Percentiles rank a stretch among this genome's conserved stretches.
Conservation (phyloP, 2,888 invertebrate species). For the Cyclophora punctaria region DNA sequence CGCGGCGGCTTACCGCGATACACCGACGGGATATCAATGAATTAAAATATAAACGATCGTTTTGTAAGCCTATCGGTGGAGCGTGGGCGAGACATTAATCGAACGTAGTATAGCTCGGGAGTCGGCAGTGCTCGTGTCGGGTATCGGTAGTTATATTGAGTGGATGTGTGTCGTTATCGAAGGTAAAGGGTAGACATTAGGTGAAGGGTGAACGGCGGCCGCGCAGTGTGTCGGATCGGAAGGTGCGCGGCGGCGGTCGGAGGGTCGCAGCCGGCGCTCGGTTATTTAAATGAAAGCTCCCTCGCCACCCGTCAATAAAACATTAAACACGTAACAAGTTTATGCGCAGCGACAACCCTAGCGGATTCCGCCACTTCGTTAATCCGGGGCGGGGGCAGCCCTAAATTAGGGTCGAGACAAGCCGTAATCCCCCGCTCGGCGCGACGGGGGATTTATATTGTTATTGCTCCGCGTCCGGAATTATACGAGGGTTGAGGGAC, state of each 20-base stretch:
- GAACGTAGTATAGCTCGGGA: too few relatives aligned
- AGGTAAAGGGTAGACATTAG: too few relatives aligned
- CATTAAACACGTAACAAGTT: conserved; percentile 76
- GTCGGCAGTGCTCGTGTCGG: too few relatives aligned
- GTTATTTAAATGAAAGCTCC: conserved; percentile 70
- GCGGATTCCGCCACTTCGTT: conserved; percentile 75
- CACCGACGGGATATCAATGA: conserved; percentile 5
- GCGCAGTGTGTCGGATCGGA: not conserved
- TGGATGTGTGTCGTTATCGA: too few relatives aligned
- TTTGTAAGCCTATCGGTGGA: not conserved
- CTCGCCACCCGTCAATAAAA: conserved; percentile 73
- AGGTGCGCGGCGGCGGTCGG: conserved; percentile 16
- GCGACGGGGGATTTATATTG: conserved; percentile 76
- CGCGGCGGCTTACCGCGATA: conserved; percentile 21
- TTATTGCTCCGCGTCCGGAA: conserved; percentile 75
- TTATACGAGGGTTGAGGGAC: conserved; percentile 76
- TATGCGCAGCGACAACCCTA: conserved; percentile 74
- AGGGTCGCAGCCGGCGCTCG: conserved; percentile 40
- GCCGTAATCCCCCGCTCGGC: conserved; percentile 75
- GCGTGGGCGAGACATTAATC: too few relatives aligned
- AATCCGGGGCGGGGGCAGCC: conserved; percentile 74
- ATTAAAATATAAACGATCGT: not conserved
- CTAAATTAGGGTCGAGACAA: conserved; percentile 76
- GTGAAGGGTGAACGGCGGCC: not conserved
- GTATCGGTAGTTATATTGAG: too few relatives aligned